Conservation (phyloP, 2,113 vertebrate genomes). For the Hylia prasina region DNA sequence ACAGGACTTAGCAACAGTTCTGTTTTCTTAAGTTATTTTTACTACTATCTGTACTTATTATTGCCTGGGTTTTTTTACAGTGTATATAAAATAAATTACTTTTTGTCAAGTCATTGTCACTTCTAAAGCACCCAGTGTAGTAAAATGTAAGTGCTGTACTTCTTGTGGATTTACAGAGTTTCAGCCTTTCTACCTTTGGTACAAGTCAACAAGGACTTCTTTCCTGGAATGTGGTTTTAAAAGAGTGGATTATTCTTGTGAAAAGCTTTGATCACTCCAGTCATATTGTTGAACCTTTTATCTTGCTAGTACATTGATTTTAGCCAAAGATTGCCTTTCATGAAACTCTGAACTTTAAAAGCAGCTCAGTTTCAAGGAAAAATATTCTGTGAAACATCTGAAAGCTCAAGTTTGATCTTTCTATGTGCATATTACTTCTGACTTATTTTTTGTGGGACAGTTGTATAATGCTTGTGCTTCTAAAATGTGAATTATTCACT, state of each 20-base stretch:
- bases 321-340: constrained; percentile 59
- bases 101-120: constrained; percentile 12
- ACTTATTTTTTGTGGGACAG: background rate
- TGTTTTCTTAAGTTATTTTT: background rate
- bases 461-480: background rate
- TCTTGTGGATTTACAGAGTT: constrained; percentile 17
- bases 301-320: constrained; percentile 59
- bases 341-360: constrained; percentile 58
- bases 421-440: constrained; percentile 35
- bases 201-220: constrained; percentile 20
- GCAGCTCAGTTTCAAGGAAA: constrained; percentile 43
- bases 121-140: background rate
- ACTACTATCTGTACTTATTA: background rate
- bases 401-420: constrained; percentile 54
- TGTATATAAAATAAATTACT: background rate
- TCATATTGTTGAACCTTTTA: constrained; percentile 60
- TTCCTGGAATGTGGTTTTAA: constrained; percentile 35
- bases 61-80: background rate
- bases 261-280: constrained; percentile 57
- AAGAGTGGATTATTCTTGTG: constrained; percentile 32
- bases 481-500: background rate
- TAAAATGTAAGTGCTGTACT: background rate
- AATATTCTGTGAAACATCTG: constrained; percentile 37
- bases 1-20: background rate
- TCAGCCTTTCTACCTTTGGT: constrained; percentile 8